Conservation (phyloP, 2,797 vertebrate species). For the Myotis daubentonii region DNA sequence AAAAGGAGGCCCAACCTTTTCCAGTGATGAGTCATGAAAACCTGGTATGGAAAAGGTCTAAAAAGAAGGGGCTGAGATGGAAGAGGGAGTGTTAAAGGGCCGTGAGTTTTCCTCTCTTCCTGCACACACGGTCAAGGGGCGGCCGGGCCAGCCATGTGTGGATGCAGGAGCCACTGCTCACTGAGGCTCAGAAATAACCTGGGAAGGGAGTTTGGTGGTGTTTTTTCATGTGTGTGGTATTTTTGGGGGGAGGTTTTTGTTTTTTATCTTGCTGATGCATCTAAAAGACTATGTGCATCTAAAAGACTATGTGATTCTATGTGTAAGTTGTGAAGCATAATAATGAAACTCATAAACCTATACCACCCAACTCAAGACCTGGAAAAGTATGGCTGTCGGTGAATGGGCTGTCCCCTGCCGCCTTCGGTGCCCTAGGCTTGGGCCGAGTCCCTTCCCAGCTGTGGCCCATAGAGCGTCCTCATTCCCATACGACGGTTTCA, state of each 20-base stretch:
- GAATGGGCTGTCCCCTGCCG: neutral
- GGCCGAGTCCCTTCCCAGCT: neutral
- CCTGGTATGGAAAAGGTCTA: neutral
- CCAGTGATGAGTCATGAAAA: neutral
- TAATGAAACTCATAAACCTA: neutral
- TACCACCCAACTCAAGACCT: neutral
- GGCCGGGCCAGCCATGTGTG: neutral
- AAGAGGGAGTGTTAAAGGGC: neutral
- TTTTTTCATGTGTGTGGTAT: too few species aligned
- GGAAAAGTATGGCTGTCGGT: neutral
- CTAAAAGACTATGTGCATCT: neutral
- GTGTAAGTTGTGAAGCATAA: neutral
- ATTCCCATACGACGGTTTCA: accelerated
- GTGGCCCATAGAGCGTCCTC: neutral
- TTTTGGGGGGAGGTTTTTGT: neutral
- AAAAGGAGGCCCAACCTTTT: neutral
- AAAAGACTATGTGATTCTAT: neutral
- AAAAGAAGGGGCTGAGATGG: neutral
- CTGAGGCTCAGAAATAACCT: neutral
- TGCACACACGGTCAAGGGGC: neutral
- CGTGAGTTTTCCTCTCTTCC: neutral
- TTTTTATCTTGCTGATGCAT: neutral
- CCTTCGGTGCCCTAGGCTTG: neutral
- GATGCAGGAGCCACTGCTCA: neutral
- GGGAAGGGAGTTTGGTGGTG: neutral